Evolutionary conservation across 2,113 vertebrate species (phyloP).

Genomic region (Pterocles burchelli): DNA sequence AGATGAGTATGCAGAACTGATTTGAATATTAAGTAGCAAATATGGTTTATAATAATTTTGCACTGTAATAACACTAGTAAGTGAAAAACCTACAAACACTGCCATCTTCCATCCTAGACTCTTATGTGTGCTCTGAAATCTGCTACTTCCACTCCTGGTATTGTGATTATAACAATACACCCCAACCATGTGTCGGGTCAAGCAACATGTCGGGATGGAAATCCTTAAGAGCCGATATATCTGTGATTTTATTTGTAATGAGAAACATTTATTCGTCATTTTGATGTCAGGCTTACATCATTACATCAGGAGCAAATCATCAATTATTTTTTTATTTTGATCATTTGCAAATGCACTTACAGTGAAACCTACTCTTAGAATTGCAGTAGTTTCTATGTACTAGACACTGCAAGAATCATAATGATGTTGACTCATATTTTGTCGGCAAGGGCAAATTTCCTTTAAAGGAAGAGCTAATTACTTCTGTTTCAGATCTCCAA

Average conservation of each 20-base stretch:
- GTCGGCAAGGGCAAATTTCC: background rate
- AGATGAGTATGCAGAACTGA: background rate
- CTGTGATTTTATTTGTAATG: background rate
- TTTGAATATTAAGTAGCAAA: background rate
- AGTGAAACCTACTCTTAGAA: background rate
- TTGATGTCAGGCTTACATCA: background rate
- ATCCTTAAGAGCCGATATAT: background rate
- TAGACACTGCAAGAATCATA: background rate
- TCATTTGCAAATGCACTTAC: background rate
- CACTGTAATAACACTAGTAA: background rate
- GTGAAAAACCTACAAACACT: background rate
- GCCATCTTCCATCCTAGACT: background rate
- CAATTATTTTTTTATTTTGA: background rate
- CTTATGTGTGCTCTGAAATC: background rate
- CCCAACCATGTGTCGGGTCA: fast-evolving
- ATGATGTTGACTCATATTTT: background rate
- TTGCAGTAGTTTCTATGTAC: background rate
- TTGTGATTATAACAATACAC: background rate
- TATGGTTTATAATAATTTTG: background rate
- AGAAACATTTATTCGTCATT: background rate
- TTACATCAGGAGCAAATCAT: background rate
- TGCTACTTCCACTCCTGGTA: background rate
- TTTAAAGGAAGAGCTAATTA: slow-evolving; percentile 45
- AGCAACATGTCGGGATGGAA: background rate
- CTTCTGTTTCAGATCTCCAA: slow-evolving; percentile 9